Evolutionary conservation across 2,797 vertebrate species (phyloP), one percentile per base, ranked within the genome.

Genomic region (Scleropages formosus): DNA sequence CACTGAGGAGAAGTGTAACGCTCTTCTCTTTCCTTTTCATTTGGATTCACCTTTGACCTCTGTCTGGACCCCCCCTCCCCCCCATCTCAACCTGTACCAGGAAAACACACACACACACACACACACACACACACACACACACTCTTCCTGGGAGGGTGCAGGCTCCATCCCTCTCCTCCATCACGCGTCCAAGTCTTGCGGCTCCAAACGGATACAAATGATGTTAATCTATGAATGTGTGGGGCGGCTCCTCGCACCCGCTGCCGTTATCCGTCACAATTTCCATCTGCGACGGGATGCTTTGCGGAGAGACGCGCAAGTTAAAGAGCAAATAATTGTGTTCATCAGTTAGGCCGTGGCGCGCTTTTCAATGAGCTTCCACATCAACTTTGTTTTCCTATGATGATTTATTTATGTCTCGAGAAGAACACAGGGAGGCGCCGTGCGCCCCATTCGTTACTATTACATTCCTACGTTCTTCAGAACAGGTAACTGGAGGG

Each of bases 121-220:
- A 76, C 78, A 78, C 69, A 81, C 81, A 80, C 78, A 82, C 79
- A 73, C n/a, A 13, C n/a, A 26, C 39, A 16, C 77, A 68, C 51
- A 53, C 73, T n/a, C n/a, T n/a, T n/a, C n/a, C n/a, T n/a, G n/a
- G n/a, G n/a, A n/a, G n/a, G n/a, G n/a, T n/a, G n/a, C n/a, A n/a
- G 80, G 72, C 79, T 78, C 79, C 80, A 49, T 66, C 83, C 80
- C 77, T 79, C 85, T 83, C 83, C 85, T 85, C 80, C 26, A 88
- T 90, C 88, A 86, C 85, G 81, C 76, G 78, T 82, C 89, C 87
- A 81, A 79, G 84, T 78, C 86, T 85, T 82, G 80, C 12, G 77
- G 84, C 74, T 76, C 86, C 87, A 92, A 93, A 93, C 90, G 90
- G 88, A 92, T 92, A 93, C 89, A 93, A 92, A 93, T 91, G 88